phyloP scores from a whole-genome alignment of 2,888 invertebrate species.

The Villa cingulata region DNA sequence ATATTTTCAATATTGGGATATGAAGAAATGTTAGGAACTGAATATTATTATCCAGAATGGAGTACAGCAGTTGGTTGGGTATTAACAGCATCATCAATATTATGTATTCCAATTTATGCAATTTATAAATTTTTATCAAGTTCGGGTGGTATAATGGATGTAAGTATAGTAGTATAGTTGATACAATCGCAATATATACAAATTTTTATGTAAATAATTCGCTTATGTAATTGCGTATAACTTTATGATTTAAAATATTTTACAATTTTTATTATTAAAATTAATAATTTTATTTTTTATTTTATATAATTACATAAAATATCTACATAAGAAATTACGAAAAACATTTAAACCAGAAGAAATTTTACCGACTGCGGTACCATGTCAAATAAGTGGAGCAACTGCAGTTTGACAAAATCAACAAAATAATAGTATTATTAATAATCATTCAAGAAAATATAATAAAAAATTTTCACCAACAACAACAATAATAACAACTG shows the following conservation, averaged over 20 bases:
- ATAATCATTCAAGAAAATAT: not conserved
- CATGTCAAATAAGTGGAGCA: slow-evolving; percentile 28
- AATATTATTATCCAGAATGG: slow-evolving; percentile 67
- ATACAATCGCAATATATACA: too few species aligned
- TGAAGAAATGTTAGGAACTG: slow-evolving; percentile 62
- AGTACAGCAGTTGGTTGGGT: slow-evolving; percentile 67
- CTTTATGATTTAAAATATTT: too few species aligned
- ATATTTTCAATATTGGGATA: slow-evolving; percentile 69
- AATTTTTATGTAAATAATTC: too few species aligned
- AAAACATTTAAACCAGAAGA: slow-evolving; percentile 27
- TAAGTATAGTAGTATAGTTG: not conserved
- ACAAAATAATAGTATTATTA: slow-evolving; percentile 7
- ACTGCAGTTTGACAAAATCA: slow-evolving; percentile 36
- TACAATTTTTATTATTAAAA: too few species aligned
- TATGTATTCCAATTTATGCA: slow-evolving; percentile 74
- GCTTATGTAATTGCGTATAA: too few species aligned
- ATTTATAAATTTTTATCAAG: slow-evolving; percentile 61
- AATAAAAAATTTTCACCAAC: slow-evolving; percentile 13
- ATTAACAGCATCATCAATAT: slow-evolving; percentile 70
- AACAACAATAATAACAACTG: slow-evolving; percentile 10
- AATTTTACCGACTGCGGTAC: slow-evolving; percentile 28
- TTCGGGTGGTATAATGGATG: slow-evolving; percentile 40
- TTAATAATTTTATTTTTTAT: not conserved
- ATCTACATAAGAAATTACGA: slow-evolving; percentile 11
- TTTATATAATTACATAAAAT: not conserved